Percentiles rank a stretch among this genome's conserved stretches.
These are phyloP conservation scores for Hydrotaea diabolus DNA, from an alignment of 2,888 invertebrate genomes.

Conservation along the genomic window DNA sequence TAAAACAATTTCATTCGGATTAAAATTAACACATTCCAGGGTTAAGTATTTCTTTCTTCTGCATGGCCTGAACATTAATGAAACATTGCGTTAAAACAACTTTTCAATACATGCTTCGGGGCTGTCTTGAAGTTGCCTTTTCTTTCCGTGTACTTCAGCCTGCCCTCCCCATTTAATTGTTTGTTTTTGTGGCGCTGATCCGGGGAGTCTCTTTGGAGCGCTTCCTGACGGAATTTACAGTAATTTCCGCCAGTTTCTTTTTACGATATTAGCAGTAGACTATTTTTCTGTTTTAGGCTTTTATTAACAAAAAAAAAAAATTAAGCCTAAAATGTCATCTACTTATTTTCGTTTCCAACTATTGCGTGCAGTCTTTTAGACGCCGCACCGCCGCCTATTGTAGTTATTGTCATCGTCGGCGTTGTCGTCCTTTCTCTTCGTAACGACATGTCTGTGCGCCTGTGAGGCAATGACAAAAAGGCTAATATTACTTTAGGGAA, in stretches of 20 bases:
- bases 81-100: too few species aligned
- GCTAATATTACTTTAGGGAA: conserved; percentile 49
- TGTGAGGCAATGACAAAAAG: conserved; percentile 21
- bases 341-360: not conserved
- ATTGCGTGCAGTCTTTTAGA: conserved; percentile 57
- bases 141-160: too few species aligned
- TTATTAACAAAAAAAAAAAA: conserved; percentile 31
- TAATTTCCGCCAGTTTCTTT: conserved; percentile 7
- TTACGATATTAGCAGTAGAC: too few species aligned
- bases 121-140: too few species aligned
- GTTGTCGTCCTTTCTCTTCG: not conserved
- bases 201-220: not conserved
- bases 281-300: not conserved
- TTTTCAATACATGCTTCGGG: too few species aligned
- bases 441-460: too few species aligned
- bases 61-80: too few species aligned
- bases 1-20: too few species aligned
- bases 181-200: not conserved
- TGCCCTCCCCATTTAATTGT: too few species aligned
- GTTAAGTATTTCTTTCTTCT: too few species aligned
- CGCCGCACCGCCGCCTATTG: conserved; percentile 20
- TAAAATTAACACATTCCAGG: too few species aligned
- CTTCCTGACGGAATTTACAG: not conserved
- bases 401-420: not conserved
- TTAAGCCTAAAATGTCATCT: conserved; percentile 45